Percentiles rank a stretch among this genome's conserved stretches.
phyloP scores from a whole-genome alignment of 2,888 invertebrate genomes.

The Synergus itoensis region DNA sequence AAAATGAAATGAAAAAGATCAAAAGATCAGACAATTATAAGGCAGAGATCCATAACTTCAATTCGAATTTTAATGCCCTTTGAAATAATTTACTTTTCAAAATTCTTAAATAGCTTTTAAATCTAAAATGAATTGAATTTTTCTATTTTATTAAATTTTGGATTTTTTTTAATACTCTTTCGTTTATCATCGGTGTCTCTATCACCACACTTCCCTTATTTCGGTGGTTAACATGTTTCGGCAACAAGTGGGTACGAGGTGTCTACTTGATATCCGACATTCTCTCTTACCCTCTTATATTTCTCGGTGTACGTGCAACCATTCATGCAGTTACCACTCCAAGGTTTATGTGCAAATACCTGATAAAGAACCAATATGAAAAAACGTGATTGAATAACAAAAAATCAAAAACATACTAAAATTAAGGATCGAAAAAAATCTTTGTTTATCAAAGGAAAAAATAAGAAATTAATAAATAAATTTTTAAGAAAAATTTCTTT shows the following conservation, averaged over 20 bases:
- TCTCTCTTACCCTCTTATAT: constrained; percentile 26
- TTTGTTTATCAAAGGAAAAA: too few relatives aligned
- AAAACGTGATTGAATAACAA: background rate
- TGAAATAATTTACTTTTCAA: background rate
- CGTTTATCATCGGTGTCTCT: background rate
- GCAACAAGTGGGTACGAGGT: constrained; percentile 35
- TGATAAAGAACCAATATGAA: background rate
- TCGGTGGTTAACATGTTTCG: constrained; percentile 34
- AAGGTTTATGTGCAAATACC: background rate
- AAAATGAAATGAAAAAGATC: too few relatives aligned
- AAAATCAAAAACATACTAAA: background rate
- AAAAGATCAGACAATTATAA: background rate
- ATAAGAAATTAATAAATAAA: too few relatives aligned
- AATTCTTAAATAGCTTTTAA: background rate
- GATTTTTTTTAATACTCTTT: background rate
- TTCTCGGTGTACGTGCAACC: constrained; percentile 29
- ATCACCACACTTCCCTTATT: constrained; percentile 4
- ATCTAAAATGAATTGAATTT: background rate
- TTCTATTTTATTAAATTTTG: background rate
- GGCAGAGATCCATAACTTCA: background rate
- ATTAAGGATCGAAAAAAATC: background rate
- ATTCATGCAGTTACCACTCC: constrained; percentile 39
- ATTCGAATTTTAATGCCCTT: background rate
- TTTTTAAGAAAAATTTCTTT: too few relatives aligned
- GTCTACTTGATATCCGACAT: constrained; percentile 34